Base-by-base conservation (phyloP, 2,797 vertebrate genomes). In the Cercopithecus hamlyni region DNA sequence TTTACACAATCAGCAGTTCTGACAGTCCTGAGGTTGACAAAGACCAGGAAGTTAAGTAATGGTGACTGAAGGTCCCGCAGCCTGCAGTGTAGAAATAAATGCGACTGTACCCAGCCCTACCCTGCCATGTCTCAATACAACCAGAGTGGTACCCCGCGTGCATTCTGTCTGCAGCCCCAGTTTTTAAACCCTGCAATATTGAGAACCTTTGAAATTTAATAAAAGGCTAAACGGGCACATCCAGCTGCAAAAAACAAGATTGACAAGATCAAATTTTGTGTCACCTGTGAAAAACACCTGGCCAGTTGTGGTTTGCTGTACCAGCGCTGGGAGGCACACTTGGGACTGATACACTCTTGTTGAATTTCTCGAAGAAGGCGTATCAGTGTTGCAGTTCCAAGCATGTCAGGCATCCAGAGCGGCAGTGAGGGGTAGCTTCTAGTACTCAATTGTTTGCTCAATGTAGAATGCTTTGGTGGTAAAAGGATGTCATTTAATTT, bases 371-470 rank as follows among this genome's bases (percentile, higher is more conserved):
- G 36, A 24, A 61, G 72, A 41, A 7, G n/a, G 26, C 9, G 1
- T 80, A 45, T 64, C 10, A 0, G n/a, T 27, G 6, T 50, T 41
- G 52, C 36, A 26, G 67, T 27, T 43, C 70, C 33, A 36, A 45
- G 67, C 0, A 0, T 19, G 39, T 52, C 26, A 12, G 30, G 14
- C 7, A 2, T n/a, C 61, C 14, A 6, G 27, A 82, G 36, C 0
- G 0, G 50, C 7, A 10, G 57, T 33, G 9, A 93, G 64, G 0
- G 1, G 77, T 33, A 3, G 14, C 19, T 70, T 14, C 24, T 22
- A 33, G 30, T 15, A 3, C 8, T 92, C 36, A 7, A 1, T 41
- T 27, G 30, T 48, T 36, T 58, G 14, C 39, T 75, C 58, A 2
- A 1, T 4, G 6, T 4, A 45, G 36, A 52, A 58, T 39, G 20